Percentiles rank a stretch among this genome's conserved stretches.
phyloP scores from a whole-genome alignment of 2,888 invertebrate genomes.

The Azorinus chamasolen region DNA sequence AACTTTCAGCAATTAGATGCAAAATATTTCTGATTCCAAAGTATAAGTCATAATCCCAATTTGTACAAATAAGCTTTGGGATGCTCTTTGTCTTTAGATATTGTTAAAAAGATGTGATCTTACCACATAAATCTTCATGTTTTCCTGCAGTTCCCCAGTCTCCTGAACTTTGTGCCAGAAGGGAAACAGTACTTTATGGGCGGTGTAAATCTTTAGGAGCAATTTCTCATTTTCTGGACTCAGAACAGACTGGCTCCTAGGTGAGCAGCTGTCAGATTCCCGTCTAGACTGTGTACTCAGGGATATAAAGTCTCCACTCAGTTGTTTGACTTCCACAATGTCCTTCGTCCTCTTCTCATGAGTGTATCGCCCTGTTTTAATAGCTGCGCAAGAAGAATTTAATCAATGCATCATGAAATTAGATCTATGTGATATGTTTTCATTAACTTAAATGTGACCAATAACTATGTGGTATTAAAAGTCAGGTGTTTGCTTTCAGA shows the following conservation, averaged over 20 bases:
- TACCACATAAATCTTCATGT: constrained; percentile 48
- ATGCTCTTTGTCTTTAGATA: no score
- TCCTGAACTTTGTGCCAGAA: constrained; percentile 40
- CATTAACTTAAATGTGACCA: no score
- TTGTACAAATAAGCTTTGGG: no score
- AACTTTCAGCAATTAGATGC: no score
- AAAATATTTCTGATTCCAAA: no score
- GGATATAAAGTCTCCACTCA: constrained; percentile 47
- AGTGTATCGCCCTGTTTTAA: constrained; percentile 84
- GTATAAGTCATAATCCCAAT: no score
- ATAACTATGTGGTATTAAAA: no score
- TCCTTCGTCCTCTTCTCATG: constrained; percentile 82
- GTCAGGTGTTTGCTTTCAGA: no score
- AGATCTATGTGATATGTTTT: no score
- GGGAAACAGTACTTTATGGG: constrained; percentile 53
- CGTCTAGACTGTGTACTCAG: background rate
- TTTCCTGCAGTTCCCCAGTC: constrained; percentile 27
- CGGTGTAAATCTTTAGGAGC: constrained; percentile 39
- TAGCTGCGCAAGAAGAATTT: constrained; percentile 76
- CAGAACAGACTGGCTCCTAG: background rate
- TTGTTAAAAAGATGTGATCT: constrained; percentile 12
- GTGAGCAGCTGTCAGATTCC: background rate
- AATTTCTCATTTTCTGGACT: constrained; percentile 36
- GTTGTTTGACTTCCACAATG: constrained; percentile 81
- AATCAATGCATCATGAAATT: no score